Evolutionary conservation across 2,797 vertebrate genomes (phyloP), one percentile per base, ranked within the genome.

Genomic region (Pantherophis vulpinus): DNA sequence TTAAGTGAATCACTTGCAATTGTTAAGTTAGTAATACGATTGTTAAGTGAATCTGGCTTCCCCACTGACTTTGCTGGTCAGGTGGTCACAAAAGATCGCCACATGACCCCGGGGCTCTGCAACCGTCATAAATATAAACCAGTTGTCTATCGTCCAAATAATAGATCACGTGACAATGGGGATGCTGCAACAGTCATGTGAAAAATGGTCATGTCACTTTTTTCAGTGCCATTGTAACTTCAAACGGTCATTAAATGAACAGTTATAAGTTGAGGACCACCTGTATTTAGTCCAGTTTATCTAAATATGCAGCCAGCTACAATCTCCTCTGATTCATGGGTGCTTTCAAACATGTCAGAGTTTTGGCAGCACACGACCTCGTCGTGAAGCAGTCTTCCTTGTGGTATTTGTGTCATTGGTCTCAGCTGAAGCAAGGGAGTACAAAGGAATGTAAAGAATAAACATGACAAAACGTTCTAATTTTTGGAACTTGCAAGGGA

Each of bases 341-440:
- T 74, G 9, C 94, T 91, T 91, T 92, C 93, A 83, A 90, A 61
- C 94, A 59, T 42, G n/a, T 91, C 56, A 56, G 60, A 91, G 54
- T 79, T 90, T 90, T 93, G 89, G 74, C 92, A 89, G 4, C 10
- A n/a, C 55, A 6, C 55, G 0, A 12, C 58, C 61, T 27, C 32
- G n/a, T 74, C 59, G 42, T 86, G 47, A 86, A 93, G 90, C 54
- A 87, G 56, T 47, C 59, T 89, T 83, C 3, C 56, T 87, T 37
- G 32, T 66, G 8, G 59, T 14, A 74, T 5, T 23, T 59, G 58
- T 55, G 79, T 94, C 96, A 96, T 95, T 95, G 93, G 91, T 95
- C 96, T 94, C 56, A 2, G 56, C 86, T 95, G 93, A 95, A 96
- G 94, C 93, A 96, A 95, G 90, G 94, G 97, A 96, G 88, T 2